Base-by-base conservation (phyloP, 2,888 invertebrate species). In the Dynastes tityus region DNA sequence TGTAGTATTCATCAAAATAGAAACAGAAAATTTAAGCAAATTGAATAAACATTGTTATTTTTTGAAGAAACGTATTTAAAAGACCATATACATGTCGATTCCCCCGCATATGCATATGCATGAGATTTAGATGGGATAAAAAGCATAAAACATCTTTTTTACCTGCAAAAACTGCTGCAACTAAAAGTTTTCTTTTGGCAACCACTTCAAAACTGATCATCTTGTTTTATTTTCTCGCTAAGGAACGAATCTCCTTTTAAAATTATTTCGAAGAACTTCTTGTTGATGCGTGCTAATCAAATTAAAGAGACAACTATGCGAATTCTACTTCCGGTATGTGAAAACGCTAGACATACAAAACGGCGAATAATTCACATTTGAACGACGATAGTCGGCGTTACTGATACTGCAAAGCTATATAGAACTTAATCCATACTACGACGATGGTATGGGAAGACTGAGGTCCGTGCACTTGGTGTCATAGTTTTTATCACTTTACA, bases 101-200 rank as follows among this genome's bases (percentile, higher is more conserved):
- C 32, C 32, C 32, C 32, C 32, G 2, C 2, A 55, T n/a, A 55
- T 55, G 4, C 22, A 55, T 55, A 55, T 55, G 55, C 22, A 55
- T 4, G 55, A 55, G 16, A 16, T 55, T 55, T 22, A 55, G 1
- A 55, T 11, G 13, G n/a, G 6, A 16, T 55, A 22, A 55, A n/a
- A 45, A 45, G 9, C 45, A 11, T 45, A 75, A 51, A 32, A 65
- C 13, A 5, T 68, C 27, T 29, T 27, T 63, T 49, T 53, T 79
- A 79, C 79, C 79, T 76, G 79, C 76, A 71, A 79, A 79, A 61
- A 79, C 79, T 49, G 79, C 79, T 13, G 76, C 76, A n/a, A 79
- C 53, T 40, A 79, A 64, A 22, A 79, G 76, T 71, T 75, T 79
- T 29, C 79, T 76, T 71, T 70, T 76, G n/a, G 63, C 68, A 22